A percentile compares a stretch with the other conserved stretches of the same genome.
Conservation (phyloP, 2,888 invertebrate genomes). For the Schizaphis graminum region DNA sequence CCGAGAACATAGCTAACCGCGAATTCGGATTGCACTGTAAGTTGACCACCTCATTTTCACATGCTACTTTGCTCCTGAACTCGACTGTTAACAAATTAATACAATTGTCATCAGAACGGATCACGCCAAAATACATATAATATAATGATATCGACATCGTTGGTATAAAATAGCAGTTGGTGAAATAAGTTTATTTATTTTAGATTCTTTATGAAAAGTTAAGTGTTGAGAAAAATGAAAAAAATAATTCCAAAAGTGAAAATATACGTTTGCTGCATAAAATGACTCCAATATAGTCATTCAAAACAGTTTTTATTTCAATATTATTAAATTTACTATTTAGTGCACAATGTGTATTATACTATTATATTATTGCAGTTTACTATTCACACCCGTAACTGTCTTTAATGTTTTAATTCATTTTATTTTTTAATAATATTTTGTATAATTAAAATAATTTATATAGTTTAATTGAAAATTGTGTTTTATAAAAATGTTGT, state of each 20-base stretch:
- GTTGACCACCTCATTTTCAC: conserved; percentile 90
- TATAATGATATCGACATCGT: background rate
- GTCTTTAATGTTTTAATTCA: background rate
- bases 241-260: background rate
- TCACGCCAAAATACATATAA: background rate
- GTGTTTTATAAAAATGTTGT: background rate
- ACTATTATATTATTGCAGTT: background rate
- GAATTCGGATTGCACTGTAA: conserved; percentile 89
- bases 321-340: background rate
- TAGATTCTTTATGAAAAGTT: background rate
- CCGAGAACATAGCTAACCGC: conserved; percentile 92
- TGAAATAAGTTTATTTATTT: background rate
- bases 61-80: conserved; percentile 93
- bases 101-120: background rate
- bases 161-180: background rate
- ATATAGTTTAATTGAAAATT: background rate
- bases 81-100: conserved; percentile 77
- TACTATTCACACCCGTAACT: background rate
- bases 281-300: background rate
- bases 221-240: background rate
- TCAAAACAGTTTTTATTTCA: background rate
- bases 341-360: background rate
- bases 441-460: background rate
- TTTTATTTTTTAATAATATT: background rate
- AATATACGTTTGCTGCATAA: background rate